Percentiles rank a stretch among this genome's conserved stretches.
Evolutionary conservation across 2,888 invertebrate genomes (phyloP).

Genomic region (Tinea trinotella): DNA sequence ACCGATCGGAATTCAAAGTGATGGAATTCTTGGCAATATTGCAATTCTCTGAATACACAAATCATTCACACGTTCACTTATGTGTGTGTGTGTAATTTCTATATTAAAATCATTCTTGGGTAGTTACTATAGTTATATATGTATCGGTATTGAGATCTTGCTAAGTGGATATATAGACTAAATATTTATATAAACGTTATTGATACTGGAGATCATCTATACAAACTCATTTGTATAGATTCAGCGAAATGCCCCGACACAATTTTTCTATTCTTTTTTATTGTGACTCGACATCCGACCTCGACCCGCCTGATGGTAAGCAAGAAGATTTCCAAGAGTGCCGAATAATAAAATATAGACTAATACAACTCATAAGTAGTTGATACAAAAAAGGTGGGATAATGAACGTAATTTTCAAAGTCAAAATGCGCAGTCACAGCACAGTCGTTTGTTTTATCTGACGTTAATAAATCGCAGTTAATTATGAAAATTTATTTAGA

Average conservation of each 20-base stretch:
- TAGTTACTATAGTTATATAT: not conserved
- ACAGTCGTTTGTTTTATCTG: constrained; percentile 19
- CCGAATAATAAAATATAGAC: no score
- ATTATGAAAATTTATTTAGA: constrained; percentile 33
- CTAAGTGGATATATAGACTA: no score
- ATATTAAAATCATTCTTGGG: not conserved
- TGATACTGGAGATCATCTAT: no score
- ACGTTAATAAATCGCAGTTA: constrained; percentile 24
- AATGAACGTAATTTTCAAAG: not conserved
- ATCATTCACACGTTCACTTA: not conserved
- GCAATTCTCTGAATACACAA: constrained; percentile 4
- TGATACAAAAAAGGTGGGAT: not conserved
- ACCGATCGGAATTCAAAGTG: constrained; percentile 11
- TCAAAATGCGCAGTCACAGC: constrained; percentile 2
- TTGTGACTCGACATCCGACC: no score
- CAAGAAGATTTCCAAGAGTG: no score
- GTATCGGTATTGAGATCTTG: no score
- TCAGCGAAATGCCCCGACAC: no score
- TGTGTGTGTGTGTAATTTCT: not conserved
- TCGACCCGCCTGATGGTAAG: no score
- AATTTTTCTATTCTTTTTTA: no score
- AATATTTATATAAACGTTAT: no score
- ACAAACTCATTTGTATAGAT: no score
- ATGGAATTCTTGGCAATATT: constrained; percentile 10
- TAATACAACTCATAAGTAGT: no score